Base-by-base conservation (phyloP, 2,888 invertebrate genomes). In the Bhutanitis thaidina region DNA sequence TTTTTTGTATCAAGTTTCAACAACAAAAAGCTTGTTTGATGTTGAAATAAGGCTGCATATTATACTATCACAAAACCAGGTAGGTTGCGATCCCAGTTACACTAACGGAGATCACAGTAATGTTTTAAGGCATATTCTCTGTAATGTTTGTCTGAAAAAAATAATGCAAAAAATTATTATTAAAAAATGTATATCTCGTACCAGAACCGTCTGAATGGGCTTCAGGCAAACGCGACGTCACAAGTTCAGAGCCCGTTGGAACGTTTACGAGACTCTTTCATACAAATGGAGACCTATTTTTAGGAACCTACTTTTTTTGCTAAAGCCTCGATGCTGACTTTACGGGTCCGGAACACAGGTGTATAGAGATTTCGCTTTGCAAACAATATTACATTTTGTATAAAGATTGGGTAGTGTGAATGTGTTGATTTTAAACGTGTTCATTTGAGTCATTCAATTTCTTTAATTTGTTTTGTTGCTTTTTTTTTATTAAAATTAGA, bases 211-310 rank as follows among this genome's bases (percentile, higher is more conserved):
- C 51, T 56, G 53, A 69, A 69, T 70, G 64, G 60, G 55, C 62
- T 58, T 59, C 60, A 61, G 58, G 57, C 56, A 65, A 57, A 71
- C 67, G 66, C 59, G 64, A 71, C 53, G 52, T 52, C 46, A 44
- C 41, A 43, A 71, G 63, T 69, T 69, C 57, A 58, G 55, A 54
- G 53, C 53, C 53, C 54, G 52, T 55, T 32, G 51, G 52, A 59
- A 49, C 50, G 53, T 49, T 54, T 52, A 54, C 60, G 62, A 59
- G 61, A 54, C 58, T 64, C 66, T 71, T 58, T 65, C 63, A 58
- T 61, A 61, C 69, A 69, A 75, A 77, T 67, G 69, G 65, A 61
- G 64, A 59, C 68, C 73, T 76, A 77, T 75, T 77, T 79, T 77
- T 69, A 74, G 65, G 46, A 60, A 30, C 65, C 70, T 62, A 69